A percentile compares a stretch with the other conserved stretches of the same genome.
These are phyloP conservation scores for Mustela nigripes DNA, from an alignment of 2,113 vertebrate genomes.

Conservation along the genomic window DNA sequence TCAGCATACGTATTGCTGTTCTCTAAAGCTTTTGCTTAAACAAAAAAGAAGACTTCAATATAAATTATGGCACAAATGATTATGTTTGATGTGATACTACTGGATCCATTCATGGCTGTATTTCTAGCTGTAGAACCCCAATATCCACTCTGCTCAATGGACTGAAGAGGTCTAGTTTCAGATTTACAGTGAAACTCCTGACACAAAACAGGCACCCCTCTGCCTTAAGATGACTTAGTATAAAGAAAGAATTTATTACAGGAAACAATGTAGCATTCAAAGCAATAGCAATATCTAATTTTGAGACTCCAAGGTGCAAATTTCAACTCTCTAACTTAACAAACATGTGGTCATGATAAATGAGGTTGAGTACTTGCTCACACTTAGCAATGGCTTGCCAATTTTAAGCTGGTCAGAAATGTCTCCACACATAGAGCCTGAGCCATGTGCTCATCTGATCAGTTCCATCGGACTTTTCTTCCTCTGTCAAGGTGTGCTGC, in stretches of 20 bases:
- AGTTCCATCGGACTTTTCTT: neutral
- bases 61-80: neutral
- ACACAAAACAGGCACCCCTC: neutral
- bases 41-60: neutral
- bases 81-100: neutral
- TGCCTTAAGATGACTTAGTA: neutral
- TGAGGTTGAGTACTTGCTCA: neutral
- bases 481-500: neutral
- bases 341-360: neutral
- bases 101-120: neutral
- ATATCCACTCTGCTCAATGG: neutral
- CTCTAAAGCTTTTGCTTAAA: neutral
- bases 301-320: neutral
- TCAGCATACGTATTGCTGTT: neutral
- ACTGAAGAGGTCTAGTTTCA: neutral
- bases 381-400: neutral
- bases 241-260: neutral
- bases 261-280: neutral
- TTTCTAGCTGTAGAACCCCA: neutral
- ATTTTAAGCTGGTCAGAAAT: neutral
- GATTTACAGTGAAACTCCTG: neutral
- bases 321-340: neutral
- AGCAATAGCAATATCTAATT: neutral
- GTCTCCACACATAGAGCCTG: rapidly evolving
- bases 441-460: neutral